Percentiles rank a stretch among this genome's conserved stretches.
Evolutionary conservation across 2,888 invertebrate genomes (phyloP).

Genomic region (Gari tellinella): DNA sequence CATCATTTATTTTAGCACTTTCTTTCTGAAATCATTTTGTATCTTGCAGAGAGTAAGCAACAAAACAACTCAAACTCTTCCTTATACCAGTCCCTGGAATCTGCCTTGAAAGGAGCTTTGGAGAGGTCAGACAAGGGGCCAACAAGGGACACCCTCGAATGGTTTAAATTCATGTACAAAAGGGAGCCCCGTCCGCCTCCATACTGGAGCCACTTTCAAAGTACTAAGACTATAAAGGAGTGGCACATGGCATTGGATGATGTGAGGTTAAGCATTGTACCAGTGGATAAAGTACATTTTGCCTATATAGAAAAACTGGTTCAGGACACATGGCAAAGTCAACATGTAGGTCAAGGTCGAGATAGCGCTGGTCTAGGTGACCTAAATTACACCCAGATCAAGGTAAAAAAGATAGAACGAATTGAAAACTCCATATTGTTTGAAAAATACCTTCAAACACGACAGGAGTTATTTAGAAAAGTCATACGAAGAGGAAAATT

Average conservation of each 20-base stretch:
- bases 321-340: conserved; percentile 60
- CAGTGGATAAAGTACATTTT: conserved; percentile 52
- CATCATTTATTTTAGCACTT: too few relatives aligned
- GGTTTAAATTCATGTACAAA: conserved; percentile 51
- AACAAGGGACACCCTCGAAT: conserved; percentile 50
- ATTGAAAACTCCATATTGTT: conserved; percentile 72
- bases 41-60: too few relatives aligned
- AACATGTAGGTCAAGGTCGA: conserved; percentile 68
- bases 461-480: conserved; percentile 64
- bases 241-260: conserved; percentile 52
- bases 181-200: conserved; percentile 48
- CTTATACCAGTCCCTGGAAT: conserved; percentile 21
- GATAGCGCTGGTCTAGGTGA: conserved; percentile 67
- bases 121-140: conserved; percentile 22
- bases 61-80: background rate
- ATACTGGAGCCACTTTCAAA: conserved; percentile 61
- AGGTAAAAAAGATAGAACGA: conserved; percentile 67
- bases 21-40: too few relatives aligned
- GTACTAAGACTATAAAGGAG: conserved; percentile 53
- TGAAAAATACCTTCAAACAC: conserved; percentile 62
- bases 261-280: conserved; percentile 19
- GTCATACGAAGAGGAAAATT: conserved; percentile 35
- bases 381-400: conserved; percentile 51
- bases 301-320: conserved; percentile 60
- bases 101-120: conserved; percentile 34